Percentiles rank a stretch among this genome's conserved stretches.
These are phyloP conservation scores for Pseudochromis fuscus DNA, from an alignment of 2,797 vertebrate species.

Conservation along the genomic window DNA sequence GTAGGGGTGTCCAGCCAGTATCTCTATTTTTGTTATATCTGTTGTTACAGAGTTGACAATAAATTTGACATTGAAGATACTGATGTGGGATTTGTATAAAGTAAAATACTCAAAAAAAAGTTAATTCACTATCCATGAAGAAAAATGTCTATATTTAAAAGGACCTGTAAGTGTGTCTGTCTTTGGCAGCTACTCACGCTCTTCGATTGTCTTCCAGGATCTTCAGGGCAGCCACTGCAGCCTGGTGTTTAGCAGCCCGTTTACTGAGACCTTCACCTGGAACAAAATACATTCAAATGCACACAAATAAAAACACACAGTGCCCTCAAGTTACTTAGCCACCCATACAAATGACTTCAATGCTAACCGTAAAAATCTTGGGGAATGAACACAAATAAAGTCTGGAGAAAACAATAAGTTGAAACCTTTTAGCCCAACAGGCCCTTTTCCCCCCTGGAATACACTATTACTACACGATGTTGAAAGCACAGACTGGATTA, in stretches of 20 bases:
- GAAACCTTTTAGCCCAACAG: not conserved
- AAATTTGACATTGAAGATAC: too few relatives aligned
- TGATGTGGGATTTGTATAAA: too few relatives aligned
- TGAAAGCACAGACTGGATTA: conserved; percentile 1
- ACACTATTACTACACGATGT: conserved; percentile 1
- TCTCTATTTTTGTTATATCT: too few relatives aligned
- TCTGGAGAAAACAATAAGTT: not conserved
- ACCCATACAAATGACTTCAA: not conserved
- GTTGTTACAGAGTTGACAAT: too few relatives aligned
- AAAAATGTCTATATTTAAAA: too few relatives aligned
- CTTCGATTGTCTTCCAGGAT: conserved; percentile 82
- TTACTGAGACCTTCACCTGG: conserved; percentile 92
- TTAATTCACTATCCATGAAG: too few relatives aligned
- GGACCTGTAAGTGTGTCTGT: too few relatives aligned
- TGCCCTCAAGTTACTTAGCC: not conserved
- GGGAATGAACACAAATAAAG: not conserved
- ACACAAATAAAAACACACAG: too few relatives aligned
- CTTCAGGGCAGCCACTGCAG: conserved; percentile 89
- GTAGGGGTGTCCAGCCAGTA: too few relatives aligned
- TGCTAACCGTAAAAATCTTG: not conserved
- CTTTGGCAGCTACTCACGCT: conserved; percentile 85
- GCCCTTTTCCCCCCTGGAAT: too few relatives aligned
- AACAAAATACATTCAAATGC: conserved; percentile 20
- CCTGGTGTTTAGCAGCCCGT: conserved; percentile 92
- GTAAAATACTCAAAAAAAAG: too few relatives aligned